Evolutionary conservation across 2,888 invertebrate genomes (phyloP).

Genomic region (Acronicta alni): DNA sequence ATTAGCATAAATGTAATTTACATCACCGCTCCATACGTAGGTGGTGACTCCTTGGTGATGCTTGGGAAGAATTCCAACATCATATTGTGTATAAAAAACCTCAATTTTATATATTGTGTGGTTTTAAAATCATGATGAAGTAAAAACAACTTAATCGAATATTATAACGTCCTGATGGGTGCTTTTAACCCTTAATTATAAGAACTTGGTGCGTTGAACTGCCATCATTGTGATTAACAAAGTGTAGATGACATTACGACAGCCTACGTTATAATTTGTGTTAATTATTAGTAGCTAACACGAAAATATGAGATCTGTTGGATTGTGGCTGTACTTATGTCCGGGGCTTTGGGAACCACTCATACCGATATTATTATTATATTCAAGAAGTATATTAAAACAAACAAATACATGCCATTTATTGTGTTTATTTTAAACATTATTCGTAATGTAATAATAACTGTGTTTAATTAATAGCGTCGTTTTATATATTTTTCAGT

Average conservation of each 20-base stretch:
- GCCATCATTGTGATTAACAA: constrained; percentile 48
- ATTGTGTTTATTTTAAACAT: not conserved
- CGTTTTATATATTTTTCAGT: constrained; percentile 7
- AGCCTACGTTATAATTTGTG: constrained; percentile 54
- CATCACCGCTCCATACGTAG: too few species aligned
- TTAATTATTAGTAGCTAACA: constrained; percentile 76
- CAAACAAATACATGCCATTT: constrained; percentile 19
- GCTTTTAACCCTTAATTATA: constrained; percentile 55
- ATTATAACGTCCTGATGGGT: constrained; percentile 58
- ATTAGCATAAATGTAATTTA: too few species aligned
- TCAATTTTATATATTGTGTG: too few species aligned
- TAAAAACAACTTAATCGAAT: constrained; percentile 51
- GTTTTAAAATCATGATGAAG: constrained; percentile 10
- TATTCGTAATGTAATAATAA: not conserved
- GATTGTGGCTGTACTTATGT: constrained; percentile 32
- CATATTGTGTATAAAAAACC: too few species aligned
- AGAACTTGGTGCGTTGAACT: constrained; percentile 47
- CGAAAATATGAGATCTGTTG: constrained; percentile 62
- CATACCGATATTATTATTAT: not conserved
- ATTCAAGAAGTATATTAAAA: not conserved
- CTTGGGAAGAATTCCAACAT: too few species aligned
- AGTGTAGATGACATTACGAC: constrained; percentile 56
- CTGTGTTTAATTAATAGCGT: not conserved
- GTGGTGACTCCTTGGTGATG: too few species aligned
- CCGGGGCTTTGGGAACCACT: constrained; percentile 27